These are phyloP conservation scores for Gallinago jamesoni DNA, from an alignment of 2,113 vertebrate genomes.

Conservation along the genomic window DNA sequence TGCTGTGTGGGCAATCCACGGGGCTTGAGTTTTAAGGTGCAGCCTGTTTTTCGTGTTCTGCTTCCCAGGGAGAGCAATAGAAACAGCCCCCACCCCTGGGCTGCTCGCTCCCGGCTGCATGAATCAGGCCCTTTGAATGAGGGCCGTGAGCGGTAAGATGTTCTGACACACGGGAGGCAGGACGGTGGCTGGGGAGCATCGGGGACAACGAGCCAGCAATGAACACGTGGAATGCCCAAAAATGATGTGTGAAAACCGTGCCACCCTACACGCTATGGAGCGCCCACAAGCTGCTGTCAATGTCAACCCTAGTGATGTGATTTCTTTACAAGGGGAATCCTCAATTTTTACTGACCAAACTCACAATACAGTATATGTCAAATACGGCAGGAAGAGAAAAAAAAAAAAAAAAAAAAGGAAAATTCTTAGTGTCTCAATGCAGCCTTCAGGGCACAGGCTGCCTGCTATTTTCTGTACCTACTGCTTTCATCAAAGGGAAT, in stretches of 20 bases:
- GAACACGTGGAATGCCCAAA: neutral
- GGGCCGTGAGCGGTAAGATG: neutral
- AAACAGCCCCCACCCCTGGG: neutral
- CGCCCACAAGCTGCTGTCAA: neutral
- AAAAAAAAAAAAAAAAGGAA: neutral
- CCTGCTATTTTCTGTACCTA: neutral
- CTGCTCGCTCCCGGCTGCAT: neutral
- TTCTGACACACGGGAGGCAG: neutral
- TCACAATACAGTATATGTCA: neutral
- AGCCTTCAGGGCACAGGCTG: neutral
- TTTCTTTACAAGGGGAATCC: neutral
- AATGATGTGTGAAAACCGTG: neutral
- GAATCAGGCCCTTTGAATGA: slow-evolving; percentile 6
- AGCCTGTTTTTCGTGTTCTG: neutral
- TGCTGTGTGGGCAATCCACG: neutral
- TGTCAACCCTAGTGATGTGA: neutral
- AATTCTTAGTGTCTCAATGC: neutral
- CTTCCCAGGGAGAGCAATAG: neutral
- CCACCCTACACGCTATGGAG: neutral
- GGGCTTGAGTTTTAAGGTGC: neutral
- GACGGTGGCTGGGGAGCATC: neutral
- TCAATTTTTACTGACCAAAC: neutral
- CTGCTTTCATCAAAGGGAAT: neutral
- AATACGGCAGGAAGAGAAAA: neutral
- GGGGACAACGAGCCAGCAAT: neutral